Evolutionary conservation across 1,140 invertebrate genomes (phyloP).

Genomic region (Carposina sasakii): DNA sequence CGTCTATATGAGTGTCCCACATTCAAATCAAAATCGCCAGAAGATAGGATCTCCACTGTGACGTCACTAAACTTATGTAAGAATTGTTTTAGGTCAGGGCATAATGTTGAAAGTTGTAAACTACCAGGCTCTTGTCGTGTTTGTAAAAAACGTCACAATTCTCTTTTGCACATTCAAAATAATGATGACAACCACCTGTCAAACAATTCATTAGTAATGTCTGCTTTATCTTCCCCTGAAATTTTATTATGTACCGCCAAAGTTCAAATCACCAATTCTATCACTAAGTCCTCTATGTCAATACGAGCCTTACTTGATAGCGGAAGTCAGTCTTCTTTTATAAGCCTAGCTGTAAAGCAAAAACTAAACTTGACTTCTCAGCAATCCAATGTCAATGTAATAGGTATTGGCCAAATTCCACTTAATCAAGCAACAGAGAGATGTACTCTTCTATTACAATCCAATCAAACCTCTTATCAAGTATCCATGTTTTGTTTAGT

Average conservation of each 20-base stretch:
- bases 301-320: not conserved
- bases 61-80: not conserved
- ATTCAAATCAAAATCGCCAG: not conserved
- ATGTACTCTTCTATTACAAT: not conserved
- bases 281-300: not conserved
- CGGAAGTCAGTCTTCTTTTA: constrained; percentile 5
- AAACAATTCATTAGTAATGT: not conserved
- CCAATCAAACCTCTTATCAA: not conserved
- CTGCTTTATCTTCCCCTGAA: not conserved
- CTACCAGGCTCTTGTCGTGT: not conserved
- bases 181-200: not conserved
- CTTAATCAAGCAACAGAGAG: not conserved
- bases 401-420: constrained; percentile 1
- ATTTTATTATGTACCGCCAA: constrained; percentile 3
- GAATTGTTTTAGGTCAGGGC: not conserved
- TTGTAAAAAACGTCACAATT: constrained; percentile 5
- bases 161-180: not conserved
- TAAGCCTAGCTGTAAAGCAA: not conserved
- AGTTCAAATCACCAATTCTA: constrained; percentile 7
- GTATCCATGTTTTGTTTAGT: not conserved
- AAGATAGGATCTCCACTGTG: too few species aligned
- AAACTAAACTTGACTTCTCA: not conserved
- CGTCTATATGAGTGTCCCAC: not conserved
- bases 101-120: not conserved
- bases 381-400: not conserved